phyloP scores from a whole-genome alignment of 2,888 invertebrate species.

The Corythucha ciliata region DNA sequence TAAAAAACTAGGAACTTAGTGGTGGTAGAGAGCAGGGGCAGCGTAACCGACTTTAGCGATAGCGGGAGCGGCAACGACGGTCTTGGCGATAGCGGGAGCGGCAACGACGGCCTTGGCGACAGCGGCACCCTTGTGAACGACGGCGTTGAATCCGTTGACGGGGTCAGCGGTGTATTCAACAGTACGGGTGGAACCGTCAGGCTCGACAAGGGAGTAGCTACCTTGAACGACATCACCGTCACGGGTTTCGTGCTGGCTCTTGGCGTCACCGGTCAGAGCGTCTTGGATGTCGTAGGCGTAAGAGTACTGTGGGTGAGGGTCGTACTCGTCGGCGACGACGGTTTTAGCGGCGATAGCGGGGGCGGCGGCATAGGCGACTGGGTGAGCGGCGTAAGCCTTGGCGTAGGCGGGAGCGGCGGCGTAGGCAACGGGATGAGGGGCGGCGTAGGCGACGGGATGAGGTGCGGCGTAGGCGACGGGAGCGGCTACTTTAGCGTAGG shows the following conservation, averaged over 20 bases:
- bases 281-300: slow-evolving; percentile 36
- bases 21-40: no score
- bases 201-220: slow-evolving; percentile 22
- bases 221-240: slow-evolving; percentile 33
- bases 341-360: no score
- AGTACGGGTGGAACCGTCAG: slow-evolving; percentile 19
- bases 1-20: no score
- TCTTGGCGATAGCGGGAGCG: slow-evolving; percentile 19
- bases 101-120: slow-evolving; percentile 30
- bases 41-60: slow-evolving; percentile 4
- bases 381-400: slow-evolving; percentile 15
- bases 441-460: slow-evolving; percentile 4
- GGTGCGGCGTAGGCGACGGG: no score
- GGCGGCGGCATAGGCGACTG: slow-evolving; percentile 13
- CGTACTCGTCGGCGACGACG: slow-evolving; percentile 36
- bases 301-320: slow-evolving; percentile 36
- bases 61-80: slow-evolving; percentile 15
- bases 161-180: slow-evolving; percentile 24
- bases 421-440: slow-evolving; percentile 15
- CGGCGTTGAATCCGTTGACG: slow-evolving; percentile 24
- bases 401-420: slow-evolving; percentile 16
- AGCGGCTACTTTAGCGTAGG: no score
- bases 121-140: slow-evolving; percentile 34
- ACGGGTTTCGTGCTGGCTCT: slow-evolving; percentile 39
- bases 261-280: slow-evolving; percentile 35